These are phyloP conservation scores for Macrocentrus cingulum DNA, from an alignment of 1,140 invertebrate species.

Conservation along the genomic window DNA sequence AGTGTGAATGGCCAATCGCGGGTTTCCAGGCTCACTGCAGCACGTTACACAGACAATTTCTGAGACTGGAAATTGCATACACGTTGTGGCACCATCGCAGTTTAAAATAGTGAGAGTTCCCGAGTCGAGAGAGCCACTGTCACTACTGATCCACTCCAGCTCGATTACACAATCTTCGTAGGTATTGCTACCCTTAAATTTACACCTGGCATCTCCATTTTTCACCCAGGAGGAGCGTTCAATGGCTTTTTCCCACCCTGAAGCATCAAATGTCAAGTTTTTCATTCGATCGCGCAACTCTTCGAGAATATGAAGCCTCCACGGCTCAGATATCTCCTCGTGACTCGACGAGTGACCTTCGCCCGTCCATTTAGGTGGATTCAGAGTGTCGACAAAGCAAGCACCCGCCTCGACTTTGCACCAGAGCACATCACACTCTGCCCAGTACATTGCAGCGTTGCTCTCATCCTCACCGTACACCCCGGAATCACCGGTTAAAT, in stretches of 20 bases:
- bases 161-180: slow-evolving; percentile 78
- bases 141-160: slow-evolving; percentile 74
- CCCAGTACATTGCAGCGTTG: slow-evolving; percentile 68
- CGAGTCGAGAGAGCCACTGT: slow-evolving; percentile 63
- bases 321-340: slow-evolving; percentile 69
- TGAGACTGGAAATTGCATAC: slow-evolving; percentile 66
- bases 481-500: slow-evolving; percentile 67
- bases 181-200: slow-evolving; percentile 62
- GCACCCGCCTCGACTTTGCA: slow-evolving; percentile 78
- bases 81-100: slow-evolving; percentile 71
- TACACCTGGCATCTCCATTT: slow-evolving; percentile 72
- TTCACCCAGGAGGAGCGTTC: slow-evolving; percentile 83
- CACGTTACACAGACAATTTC: slow-evolving; percentile 75
- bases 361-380: slow-evolving; percentile 74
- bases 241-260: slow-evolving; percentile 71
- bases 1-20: slow-evolving; percentile 72
- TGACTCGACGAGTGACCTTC: slow-evolving; percentile 61
- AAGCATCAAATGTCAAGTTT: slow-evolving; percentile 58
- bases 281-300: slow-evolving; percentile 66
- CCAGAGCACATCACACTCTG: slow-evolving; percentile 77
- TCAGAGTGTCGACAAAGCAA: slow-evolving; percentile 68
- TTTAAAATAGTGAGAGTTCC: slow-evolving; percentile 78
- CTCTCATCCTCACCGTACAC: slow-evolving; percentile 77
- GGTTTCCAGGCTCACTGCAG: slow-evolving; percentile 75
- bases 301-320: slow-evolving; percentile 74